Conservation (phyloP, 2,797 vertebrate species). For the Megaceryle alcyon region DNA sequence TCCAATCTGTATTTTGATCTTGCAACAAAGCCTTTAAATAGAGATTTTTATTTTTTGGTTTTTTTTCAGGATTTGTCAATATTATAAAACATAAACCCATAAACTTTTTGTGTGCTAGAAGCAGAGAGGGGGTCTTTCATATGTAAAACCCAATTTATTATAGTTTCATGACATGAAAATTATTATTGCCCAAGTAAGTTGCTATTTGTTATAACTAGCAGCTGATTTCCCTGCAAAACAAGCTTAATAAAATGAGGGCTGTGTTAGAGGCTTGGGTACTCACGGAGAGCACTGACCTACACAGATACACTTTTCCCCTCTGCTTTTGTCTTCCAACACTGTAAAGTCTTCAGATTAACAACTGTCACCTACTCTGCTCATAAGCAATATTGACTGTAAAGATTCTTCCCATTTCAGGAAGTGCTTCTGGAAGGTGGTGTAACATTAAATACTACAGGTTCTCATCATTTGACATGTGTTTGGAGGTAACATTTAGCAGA, state of each 20-base stretch:
- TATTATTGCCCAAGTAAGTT: neutral
- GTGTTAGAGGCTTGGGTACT: neutral
- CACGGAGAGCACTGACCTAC: neutral
- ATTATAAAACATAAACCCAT: neutral
- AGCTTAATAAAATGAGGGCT: neutral
- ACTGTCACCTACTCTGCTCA: neutral
- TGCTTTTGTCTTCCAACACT: neutral
- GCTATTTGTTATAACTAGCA: neutral
- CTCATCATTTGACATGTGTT: neutral
- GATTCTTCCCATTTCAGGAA: neutral
- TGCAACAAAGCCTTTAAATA: neutral
- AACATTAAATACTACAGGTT: neutral
- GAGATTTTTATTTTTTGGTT: fast-evolving
- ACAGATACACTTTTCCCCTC: neutral
- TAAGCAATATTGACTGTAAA: neutral
- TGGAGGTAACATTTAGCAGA: neutral
- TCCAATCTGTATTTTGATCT: neutral
- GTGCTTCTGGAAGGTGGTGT: neutral
- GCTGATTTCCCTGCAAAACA: neutral
- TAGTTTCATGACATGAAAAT: neutral
- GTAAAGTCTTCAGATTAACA: neutral
- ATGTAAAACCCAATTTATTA: neutral
- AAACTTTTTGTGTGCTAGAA: neutral
- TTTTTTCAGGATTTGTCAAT: neutral
- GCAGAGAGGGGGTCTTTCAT: neutral